Base-by-base conservation (phyloP, 2,797 vertebrate species). In the Clarias platycephalus region DNA sequence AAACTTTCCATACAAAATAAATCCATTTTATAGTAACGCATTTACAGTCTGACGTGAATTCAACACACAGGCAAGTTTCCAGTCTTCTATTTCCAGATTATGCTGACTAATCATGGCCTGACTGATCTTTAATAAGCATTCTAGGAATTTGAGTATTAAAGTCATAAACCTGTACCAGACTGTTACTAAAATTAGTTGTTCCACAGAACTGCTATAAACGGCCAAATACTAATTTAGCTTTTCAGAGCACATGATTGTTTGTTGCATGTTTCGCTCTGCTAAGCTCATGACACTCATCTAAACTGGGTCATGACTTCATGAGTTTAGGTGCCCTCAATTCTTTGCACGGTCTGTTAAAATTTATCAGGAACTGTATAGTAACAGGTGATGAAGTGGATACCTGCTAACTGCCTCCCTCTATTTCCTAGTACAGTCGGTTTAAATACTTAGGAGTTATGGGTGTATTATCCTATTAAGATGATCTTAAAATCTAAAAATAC, bases 221-320 rank as follows among this genome's bases (percentile, higher is more conserved):
- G 28, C 63, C 74, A 70, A 53, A 26, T 24, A 53, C 64, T 9
- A 84, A 87, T 88, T 12, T 53, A 76, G 84, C 88, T 88, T 83
- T 83, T 60, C 57, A 67, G 28, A 72, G 26, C 71, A 76, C 60
- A 77, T 86, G 74, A 82, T 85, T 84, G 55, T 82, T 81, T 79
- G 87, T 81, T 83, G 86, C 88, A 88, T 77, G 58, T 60, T 83
- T 80, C 20, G 75, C 78, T 85, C 86, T 82, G 31, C 80, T 77
- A 68, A 88, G 90, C 88, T 89, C 84, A 87, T 91, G 90, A 91
- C 88, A 83, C 64, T 87, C 85, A 83, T 90, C 89, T 79, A 74
- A 81, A 79, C 28, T 66, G 44, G 80, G 83, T 80, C 76, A 71
- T 4, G 34, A 81, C 81, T 81, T 74, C 57, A 34, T 34, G 34